Evolutionary conservation across 2,888 invertebrate species (phyloP).

Genomic region (Yponomeuta malinellus): DNA sequence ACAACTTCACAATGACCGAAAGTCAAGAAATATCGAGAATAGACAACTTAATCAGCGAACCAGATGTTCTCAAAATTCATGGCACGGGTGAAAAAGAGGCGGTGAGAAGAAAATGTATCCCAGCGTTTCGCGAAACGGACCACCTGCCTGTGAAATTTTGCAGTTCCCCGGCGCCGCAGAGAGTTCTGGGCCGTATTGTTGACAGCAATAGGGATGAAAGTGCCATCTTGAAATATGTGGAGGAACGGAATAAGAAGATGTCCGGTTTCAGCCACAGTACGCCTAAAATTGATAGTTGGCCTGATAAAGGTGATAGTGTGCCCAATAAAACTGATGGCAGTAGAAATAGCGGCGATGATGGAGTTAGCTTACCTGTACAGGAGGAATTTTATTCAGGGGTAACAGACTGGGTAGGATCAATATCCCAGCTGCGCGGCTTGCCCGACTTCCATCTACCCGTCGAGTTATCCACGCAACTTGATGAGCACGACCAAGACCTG

Average conservation of each 20-base stretch:
- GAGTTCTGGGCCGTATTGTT: constrained; percentile 20
- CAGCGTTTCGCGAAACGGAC: constrained; percentile 34
- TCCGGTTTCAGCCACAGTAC: not conserved
- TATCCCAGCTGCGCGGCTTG: constrained; percentile 69
- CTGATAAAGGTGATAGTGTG: not conserved
- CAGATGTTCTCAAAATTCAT: constrained; percentile 51
- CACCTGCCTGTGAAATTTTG: constrained; percentile 17
- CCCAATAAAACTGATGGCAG: not conserved
- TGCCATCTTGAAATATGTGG: constrained; percentile 33
- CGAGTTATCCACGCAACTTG: constrained; percentile 60
- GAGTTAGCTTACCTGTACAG: constrained; percentile 27
- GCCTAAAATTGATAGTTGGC: constrained; percentile 21
- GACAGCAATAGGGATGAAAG: constrained; percentile 26
- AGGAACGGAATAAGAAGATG: constrained; percentile 29
- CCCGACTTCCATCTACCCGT: constrained; percentile 74
- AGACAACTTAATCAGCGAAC: constrained; percentile 31
- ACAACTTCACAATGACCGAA: constrained; percentile 55
- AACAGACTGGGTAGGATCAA: constrained; percentile 75
- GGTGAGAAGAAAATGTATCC: constrained; percentile 40
- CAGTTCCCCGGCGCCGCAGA: constrained; percentile 31
- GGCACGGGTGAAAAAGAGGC: constrained; percentile 30
- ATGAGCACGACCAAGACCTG: constrained; percentile 37
- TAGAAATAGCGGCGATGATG: not conserved
- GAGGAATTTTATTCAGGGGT: constrained; percentile 52
- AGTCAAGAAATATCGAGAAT: constrained; percentile 40